Conservation (phyloP, 2,797 vertebrate species). For the Hybognathus amarus region DNA sequence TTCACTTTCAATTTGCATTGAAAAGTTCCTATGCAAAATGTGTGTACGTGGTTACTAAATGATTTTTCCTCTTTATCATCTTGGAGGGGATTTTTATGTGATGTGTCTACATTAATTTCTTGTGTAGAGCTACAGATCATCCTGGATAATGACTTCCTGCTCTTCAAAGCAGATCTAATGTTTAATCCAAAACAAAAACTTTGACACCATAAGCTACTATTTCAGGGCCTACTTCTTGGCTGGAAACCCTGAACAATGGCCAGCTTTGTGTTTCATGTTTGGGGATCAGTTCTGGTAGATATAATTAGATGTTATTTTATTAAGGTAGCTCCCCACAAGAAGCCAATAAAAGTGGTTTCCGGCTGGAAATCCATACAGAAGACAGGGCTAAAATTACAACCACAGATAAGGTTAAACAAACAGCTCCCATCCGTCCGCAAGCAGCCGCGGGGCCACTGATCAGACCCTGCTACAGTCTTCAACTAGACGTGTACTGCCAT, state of each 20-base stretch:
- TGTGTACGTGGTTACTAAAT: background rate
- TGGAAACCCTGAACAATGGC: conserved; percentile 20
- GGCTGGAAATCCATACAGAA: conserved; percentile 69
- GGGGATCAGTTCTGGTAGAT: conserved; percentile 31
- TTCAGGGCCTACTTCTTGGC: conserved; percentile 24
- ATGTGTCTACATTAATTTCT: conserved; percentile 15
- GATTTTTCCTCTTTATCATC: background rate
- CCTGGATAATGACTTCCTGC: conserved; percentile 20
- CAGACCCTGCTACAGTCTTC: background rate
- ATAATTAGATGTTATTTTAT: conserved; percentile 57
- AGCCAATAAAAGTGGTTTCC: conserved; percentile 75
- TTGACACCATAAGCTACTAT: conserved; percentile 34
- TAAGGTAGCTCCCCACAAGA: conserved; percentile 65
- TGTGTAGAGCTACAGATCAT: conserved; percentile 21
- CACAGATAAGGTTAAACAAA: conserved; percentile 79
- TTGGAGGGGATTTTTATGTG: conserved; percentile 2
- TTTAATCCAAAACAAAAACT: conserved; percentile 32
- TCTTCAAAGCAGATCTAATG: conserved; percentile 27
- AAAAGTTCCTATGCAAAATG: background rate
- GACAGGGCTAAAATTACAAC: conserved; percentile 71
- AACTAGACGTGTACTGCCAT: background rate
- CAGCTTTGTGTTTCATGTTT: conserved; percentile 31
- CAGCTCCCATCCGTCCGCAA: conserved; percentile 62
- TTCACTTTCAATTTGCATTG: background rate
- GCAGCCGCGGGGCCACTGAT: conserved; percentile 16